Evolutionary conservation across 1,140 invertebrate species (phyloP), one percentile per base, ranked within the genome.

Genomic region (Orchesella cincta): DNA sequence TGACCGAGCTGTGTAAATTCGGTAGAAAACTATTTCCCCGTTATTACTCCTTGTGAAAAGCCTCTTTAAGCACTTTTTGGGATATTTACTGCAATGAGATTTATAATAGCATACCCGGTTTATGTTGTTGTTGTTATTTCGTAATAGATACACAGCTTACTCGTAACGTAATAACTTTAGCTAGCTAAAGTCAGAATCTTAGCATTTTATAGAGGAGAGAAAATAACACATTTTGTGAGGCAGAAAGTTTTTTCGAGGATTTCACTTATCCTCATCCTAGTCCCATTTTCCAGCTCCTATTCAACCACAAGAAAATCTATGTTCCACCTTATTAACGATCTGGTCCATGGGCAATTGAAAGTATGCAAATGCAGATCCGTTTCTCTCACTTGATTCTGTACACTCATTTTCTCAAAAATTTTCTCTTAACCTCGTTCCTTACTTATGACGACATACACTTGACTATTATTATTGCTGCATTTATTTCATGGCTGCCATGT

Each of bases 221-320:
- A n/a, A n/a, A n/a, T n/a, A n/a, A n/a, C n/a, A n/a, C n/a, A n/a
- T n/a, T n/a, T n/a, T n/a, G n/a, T n/a, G n/a, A 46, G 18, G 39
- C 18, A 46, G 54, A 57, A 57, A 57, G 12, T 57, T 57, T 57
- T 57, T 23, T 18, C n/a, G 54, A 57, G 54, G 54, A 57, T 57
- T 57, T 57, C 54, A 57, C 54, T 57, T 57, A 57, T 57, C 54
- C 54, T 57, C 12, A 57, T 57, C 5, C 39, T 46, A 8, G 39
- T 18, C 39, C 39, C 39, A 46, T 46, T 46, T 18, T 46, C n/a
- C n/a, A n/a, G 18, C 26, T 57, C 54, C 3, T 14, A 57, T 57
- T 57, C 54, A 57, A n/a, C 54, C 54, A 57, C 54, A 57, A 57
- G 54, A 26, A 57, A 57, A 57, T 57, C 54, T 57, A 57, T 57